A percentile compares a stretch with the other conserved stretches of the same genome.
phyloP scores from a whole-genome alignment of 2,113 vertebrate species.

The Haplochromis burtoni region DNA sequence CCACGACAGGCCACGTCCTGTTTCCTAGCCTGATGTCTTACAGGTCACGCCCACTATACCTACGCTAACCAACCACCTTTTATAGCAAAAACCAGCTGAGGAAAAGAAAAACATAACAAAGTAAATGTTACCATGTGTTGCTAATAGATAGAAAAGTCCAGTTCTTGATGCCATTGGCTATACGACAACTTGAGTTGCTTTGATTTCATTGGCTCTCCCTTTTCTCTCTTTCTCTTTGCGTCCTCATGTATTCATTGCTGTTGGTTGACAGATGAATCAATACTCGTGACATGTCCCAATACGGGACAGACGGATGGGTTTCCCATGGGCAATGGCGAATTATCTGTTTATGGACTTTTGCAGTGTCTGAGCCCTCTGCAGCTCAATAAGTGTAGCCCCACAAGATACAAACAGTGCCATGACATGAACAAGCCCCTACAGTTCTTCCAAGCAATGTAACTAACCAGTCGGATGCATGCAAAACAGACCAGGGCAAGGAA shows the following conservation, averaged over 20 bases:
- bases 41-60: constrained; percentile 95
- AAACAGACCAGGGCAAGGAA: constrained; percentile 7
- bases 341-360: constrained; percentile 14
- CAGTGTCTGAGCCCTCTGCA: constrained; percentile 1
- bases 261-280: constrained; percentile 13
- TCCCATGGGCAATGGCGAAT: background rate
- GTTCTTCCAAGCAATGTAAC: constrained; percentile 42
- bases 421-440: constrained; percentile 22
- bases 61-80: constrained; percentile 83
- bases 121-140: constrained; percentile 95
- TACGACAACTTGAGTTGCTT: constrained; percentile 77
- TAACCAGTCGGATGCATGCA: constrained; percentile 58
- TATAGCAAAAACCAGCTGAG: constrained; percentile 74
- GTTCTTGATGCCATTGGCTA: constrained; percentile 83
- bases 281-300: background rate
- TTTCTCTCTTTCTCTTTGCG: background rate
- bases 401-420: constrained; percentile 43
- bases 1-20: constrained; percentile 80
- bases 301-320: background rate
- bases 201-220: constrained; percentile 34
- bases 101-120: constrained; percentile 66
- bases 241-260: constrained; percentile 14
- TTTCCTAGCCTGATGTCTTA: constrained; percentile 94
- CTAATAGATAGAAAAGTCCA: constrained; percentile 85
- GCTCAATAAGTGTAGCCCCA: constrained; percentile 21